Percentiles rank a stretch among this genome's conserved stretches.
Conservation (phyloP, 2,888 invertebrate genomes). For the Epirrhoe alternata region DNA sequence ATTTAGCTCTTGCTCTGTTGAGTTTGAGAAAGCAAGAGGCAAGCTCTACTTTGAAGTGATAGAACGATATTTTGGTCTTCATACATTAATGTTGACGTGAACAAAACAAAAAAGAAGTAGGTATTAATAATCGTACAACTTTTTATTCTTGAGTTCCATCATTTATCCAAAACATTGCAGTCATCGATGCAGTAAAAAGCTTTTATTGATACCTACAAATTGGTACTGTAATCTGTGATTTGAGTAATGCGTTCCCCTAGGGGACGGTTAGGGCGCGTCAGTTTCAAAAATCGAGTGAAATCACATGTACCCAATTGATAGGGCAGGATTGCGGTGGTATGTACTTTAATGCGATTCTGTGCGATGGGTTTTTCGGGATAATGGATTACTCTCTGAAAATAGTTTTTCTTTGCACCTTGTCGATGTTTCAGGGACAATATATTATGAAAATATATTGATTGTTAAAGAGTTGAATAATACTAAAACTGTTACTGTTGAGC, state of each 20-base stretch:
- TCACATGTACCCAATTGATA: slow-evolving; percentile 81
- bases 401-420: not conserved
- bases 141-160: not conserved
- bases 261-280: slow-evolving; percentile 72
- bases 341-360: slow-evolving; percentile 19
- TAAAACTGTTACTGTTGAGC: not conserved
- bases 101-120: too few relatives aligned
- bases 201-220: slow-evolving; percentile 51
- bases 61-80: too few relatives aligned
- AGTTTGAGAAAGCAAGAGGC: too few relatives aligned
- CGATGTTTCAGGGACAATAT: too few relatives aligned
- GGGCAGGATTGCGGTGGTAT: slow-evolving; percentile 56
- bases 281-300: slow-evolving; percentile 84
- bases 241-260: slow-evolving; percentile 69
- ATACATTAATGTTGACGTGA: too few relatives aligned
- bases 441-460: too few relatives aligned
- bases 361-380: slow-evolving; percentile 32
- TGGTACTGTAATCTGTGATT: slow-evolving; percentile 66
- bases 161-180: slow-evolving; percentile 30
- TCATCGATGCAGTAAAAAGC: slow-evolving; percentile 43
- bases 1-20: too few relatives aligned
- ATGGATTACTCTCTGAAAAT: slow-evolving; percentile 51
- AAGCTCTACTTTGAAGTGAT: too few relatives aligned
- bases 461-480: too few relatives aligned
- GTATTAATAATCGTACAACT: too few relatives aligned